phyloP scores from a whole-genome alignment of 2,888 invertebrate species.

The Atrina japonica region DNA sequence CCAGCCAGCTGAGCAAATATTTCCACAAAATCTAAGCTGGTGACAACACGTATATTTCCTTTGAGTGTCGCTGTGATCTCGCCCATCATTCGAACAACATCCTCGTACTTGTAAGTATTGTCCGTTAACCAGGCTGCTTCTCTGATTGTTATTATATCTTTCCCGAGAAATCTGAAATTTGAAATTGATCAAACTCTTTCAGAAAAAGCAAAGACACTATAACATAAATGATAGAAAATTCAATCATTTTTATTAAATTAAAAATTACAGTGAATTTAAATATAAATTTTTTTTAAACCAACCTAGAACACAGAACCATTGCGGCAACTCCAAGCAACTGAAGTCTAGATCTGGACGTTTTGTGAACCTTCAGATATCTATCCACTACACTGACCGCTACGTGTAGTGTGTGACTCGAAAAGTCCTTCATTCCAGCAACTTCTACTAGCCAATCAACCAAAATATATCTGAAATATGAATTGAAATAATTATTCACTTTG shows the following conservation, averaged over 20 bases:
- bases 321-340: conserved; percentile 78
- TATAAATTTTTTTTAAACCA: conserved; percentile 34
- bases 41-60: conserved; percentile 73
- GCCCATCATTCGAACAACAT: conserved; percentile 80
- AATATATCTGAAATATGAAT: conserved; percentile 73
- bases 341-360: conserved; percentile 70
- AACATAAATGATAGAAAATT: no score
- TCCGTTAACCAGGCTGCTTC: conserved; percentile 80
- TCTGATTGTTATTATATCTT: conserved; percentile 78
- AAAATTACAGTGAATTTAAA: no score
- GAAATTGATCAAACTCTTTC: no score
- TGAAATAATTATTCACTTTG: not conserved
- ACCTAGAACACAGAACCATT: conserved; percentile 79
- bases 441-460: conserved; percentile 80
- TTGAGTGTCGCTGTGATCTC: conserved; percentile 76
- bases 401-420: conserved; percentile 75
- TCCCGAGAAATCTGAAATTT: conserved; percentile 69
- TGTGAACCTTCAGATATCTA: conserved; percentile 69
- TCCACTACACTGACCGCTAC: conserved; percentile 77
- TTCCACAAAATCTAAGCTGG: conserved; percentile 73
- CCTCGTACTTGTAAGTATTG: conserved; percentile 79
- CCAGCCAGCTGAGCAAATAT: conserved; percentile 65
- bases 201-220: no score
- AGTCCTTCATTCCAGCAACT: conserved; percentile 78
- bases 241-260: no score